These are phyloP conservation scores for Troides helena DNA, from an alignment of 2,888 invertebrate genomes.

Conservation along the genomic window DNA sequence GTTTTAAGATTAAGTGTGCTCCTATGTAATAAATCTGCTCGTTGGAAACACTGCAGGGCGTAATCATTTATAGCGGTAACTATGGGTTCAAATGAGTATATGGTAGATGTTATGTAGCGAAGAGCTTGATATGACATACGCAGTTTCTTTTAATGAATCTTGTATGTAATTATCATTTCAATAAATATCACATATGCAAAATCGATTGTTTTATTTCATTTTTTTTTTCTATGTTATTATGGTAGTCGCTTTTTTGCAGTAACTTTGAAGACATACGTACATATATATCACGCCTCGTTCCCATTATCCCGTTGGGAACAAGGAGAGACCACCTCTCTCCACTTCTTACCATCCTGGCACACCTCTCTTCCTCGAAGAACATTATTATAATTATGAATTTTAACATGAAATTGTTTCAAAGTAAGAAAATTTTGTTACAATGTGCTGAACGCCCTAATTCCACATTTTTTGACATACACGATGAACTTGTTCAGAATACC, in stretches of 20 bases:
- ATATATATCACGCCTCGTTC: no score
- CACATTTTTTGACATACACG: no score
- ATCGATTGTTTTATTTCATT: constrained; percentile 8
- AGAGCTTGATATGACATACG: constrained; percentile 19
- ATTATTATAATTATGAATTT: neutral
- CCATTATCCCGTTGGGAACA: no score
- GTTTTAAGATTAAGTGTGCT: constrained; percentile 26
- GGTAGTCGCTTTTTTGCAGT: neutral
- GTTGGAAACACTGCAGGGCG: constrained; percentile 23
- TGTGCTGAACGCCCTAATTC: no score
- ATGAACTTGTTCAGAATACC: no score
- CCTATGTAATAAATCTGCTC: constrained; percentile 29
- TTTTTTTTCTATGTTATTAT: neutral
- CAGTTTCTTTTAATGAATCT: constrained; percentile 28
- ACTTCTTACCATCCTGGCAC: no score
- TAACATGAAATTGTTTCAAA: no score
- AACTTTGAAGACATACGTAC: neutral
- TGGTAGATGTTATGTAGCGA: constrained; percentile 13
- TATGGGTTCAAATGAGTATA: constrained; percentile 16
- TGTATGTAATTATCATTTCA: constrained; percentile 31
- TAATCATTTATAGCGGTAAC: constrained; percentile 4
- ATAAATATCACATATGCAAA: constrained; percentile 23
- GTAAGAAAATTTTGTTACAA: no score
- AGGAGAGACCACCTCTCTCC: no score
- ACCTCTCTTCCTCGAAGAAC: neutral